Conservation (phyloP, 23 tunicate genomes). For the Oikopleura dioica region DNA sequence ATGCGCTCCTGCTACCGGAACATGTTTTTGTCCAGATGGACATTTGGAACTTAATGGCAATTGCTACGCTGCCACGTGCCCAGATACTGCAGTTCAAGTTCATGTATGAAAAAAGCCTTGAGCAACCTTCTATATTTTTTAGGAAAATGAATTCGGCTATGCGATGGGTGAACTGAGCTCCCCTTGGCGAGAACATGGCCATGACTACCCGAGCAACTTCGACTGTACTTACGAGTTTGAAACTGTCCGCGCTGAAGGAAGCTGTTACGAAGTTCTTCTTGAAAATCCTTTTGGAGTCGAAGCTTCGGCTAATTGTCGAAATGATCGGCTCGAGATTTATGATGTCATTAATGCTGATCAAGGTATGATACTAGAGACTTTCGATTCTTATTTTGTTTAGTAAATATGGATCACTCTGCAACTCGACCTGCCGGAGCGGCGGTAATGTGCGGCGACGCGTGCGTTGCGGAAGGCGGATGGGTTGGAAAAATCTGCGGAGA, state of each 20-base stretch:
- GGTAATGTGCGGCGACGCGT: neutral
- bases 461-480: constrained; percentile 11
- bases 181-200: neutral
- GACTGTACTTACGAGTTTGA: neutral
- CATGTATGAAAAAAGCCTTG: too few species aligned
- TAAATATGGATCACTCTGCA: neutral
- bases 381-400: too few species aligned
- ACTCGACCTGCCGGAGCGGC: neutral
- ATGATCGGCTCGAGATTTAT: neutral
- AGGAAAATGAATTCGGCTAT: constrained; percentile 8
- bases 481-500: neutral
- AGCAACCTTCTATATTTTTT: too few species aligned
- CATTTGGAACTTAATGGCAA: too few species aligned
- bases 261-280: neutral
- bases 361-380: too few species aligned
- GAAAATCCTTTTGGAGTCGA: neutral
- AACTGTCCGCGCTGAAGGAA: neutral
- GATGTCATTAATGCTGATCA: neutral
- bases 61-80: too few species aligned
- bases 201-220: neutral
- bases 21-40: too few species aligned
- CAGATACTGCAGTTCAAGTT: too few species aligned
- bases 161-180: neutral
- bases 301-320: neutral
- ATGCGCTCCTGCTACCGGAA: too few species aligned